Conservation (phyloP, 2,888 invertebrate genomes). For the Microdon myrmicae region DNA sequence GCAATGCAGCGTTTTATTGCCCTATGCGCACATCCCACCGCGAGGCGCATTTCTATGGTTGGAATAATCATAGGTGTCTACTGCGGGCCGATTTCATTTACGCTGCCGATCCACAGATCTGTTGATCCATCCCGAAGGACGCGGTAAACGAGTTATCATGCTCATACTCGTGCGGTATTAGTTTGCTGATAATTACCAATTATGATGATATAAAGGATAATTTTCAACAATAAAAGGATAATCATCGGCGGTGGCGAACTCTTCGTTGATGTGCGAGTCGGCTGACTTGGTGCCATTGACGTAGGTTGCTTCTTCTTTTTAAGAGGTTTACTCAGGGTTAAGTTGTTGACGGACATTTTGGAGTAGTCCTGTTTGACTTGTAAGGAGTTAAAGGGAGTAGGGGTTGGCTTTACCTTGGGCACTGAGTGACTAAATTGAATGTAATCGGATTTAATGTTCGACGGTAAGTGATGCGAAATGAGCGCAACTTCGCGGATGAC, state of each 20-base stretch:
- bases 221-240: slow-evolving; percentile 54
- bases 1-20: slow-evolving; percentile 48
- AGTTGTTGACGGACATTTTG: too few relatives aligned
- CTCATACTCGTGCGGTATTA: slow-evolving; percentile 52
- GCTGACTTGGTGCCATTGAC: slow-evolving; percentile 23
- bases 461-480: slow-evolving; percentile 35
- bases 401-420: slow-evolving; percentile 14
- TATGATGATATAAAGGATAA: slow-evolving; percentile 53
- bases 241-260: slow-evolving; percentile 49
- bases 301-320: too few relatives aligned
- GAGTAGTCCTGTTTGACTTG: slow-evolving; percentile 1
- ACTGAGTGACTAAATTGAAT: slow-evolving; percentile 28
- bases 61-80: slow-evolving; percentile 48
- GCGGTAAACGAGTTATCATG: slow-evolving; percentile 45
- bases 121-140: too few relatives aligned
- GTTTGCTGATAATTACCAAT: slow-evolving; percentile 53
- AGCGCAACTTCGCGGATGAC: slow-evolving; percentile 37
- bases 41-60: slow-evolving; percentile 27
- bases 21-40: slow-evolving; percentile 25
- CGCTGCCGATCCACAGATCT: slow-evolving; percentile 9
- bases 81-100: slow-evolving; percentile 20
- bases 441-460: slow-evolving; percentile 39
- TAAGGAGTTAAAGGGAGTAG: background rate
- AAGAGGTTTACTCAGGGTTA: too few relatives aligned
- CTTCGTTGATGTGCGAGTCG: slow-evolving; percentile 33